Evolutionary conservation across 2,888 invertebrate species (phyloP), one percentile per base, ranked within the genome.

Genomic region (Petrolisthes cinctipes): DNA sequence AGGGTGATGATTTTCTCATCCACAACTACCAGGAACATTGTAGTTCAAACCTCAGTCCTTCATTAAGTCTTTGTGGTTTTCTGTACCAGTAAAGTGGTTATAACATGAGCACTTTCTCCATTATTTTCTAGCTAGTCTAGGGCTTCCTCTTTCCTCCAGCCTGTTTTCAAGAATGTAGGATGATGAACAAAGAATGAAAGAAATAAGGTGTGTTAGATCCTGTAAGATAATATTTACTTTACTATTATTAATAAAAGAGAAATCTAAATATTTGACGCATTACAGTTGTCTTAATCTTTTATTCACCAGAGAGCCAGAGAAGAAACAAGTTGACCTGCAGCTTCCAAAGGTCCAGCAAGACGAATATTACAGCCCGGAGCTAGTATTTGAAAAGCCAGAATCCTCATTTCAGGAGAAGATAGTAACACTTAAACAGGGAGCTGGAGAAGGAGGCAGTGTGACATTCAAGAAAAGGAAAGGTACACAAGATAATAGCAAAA

Each of bases 401-500:
- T 73, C 84, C n/a, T 75, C 86, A 7, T 90, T 90, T 51, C 76
- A 81, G 51, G 86, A 85, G 54, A 90, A 89, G 61, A 87, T 85
- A 9, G 90, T 90, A 17, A 89, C 87, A 4, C 76, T 90, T 17
- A 20, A 20, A 20, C 81, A 83, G 9, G 37, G 68, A 14, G 79
- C 11, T 6, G 84, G 14, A n/a, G 84, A 87, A 14, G 68, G 37
- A 80, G 75, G 81, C n/a, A 82, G 54, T 57, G 61, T 89, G 20
- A 92, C 92, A 4, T 97, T 96, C 92, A 96, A 96, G 92, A 96
- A 95, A 92, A 93, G 96, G 88, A 96, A 95, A 93, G 93, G 95
- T 20, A 94, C 93, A 89, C 91, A 91, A 17, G 93, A 93, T 88
- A 92, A 92, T 1, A 95, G 94, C 92, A 94, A 94, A 91, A 96